phyloP scores from a whole-genome alignment of 2,797 vertebrate species.

The Acropternis orthonyx region DNA sequence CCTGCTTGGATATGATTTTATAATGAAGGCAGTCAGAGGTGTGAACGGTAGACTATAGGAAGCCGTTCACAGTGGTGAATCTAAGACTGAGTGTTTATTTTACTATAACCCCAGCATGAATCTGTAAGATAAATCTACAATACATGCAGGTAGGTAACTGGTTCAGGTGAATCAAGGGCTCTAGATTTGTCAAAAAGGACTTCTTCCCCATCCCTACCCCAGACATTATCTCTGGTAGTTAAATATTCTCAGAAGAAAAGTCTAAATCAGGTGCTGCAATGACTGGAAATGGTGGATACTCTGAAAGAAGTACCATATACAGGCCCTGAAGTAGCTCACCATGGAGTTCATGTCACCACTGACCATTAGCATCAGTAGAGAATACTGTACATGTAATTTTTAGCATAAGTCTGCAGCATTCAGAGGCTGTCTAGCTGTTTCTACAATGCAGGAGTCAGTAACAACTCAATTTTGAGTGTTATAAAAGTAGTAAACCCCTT shows the following conservation, averaged over 20 bases:
- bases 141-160: neutral
- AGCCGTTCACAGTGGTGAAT: neutral
- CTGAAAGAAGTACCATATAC: neutral
- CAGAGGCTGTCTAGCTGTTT: neutral
- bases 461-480: neutral
- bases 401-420: neutral
- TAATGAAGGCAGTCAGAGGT: neutral
- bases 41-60: neutral
- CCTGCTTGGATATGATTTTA: conserved; percentile 16
- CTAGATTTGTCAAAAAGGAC: neutral
- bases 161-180: neutral
- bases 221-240: neutral
- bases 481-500: neutral
- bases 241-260: neutral
- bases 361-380: neutral
- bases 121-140: neutral
- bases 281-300: neutral
- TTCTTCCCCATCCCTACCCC: neutral
- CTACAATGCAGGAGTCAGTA: neutral
- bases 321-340: neutral
- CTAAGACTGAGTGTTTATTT: neutral
- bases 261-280: neutral
- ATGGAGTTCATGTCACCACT: neutral
- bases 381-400: neutral
- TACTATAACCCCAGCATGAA: neutral